phyloP scores from a whole-genome alignment of 1,140 invertebrate genomes.

The Drosophila erecta region DNA sequence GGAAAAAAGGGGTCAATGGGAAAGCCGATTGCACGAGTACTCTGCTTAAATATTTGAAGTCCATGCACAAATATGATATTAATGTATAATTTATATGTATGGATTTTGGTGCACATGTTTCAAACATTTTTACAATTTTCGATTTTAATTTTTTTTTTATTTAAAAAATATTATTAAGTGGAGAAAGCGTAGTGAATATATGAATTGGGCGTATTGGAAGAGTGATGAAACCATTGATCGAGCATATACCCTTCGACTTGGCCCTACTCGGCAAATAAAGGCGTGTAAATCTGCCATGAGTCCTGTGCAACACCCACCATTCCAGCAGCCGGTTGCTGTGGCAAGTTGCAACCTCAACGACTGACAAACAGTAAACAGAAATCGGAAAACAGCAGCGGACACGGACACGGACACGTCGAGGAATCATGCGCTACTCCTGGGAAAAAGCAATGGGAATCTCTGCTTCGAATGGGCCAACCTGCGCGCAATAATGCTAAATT shows the following conservation, averaged over 20 bases:
- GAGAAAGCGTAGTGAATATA: no score
- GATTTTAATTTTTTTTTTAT: no score
- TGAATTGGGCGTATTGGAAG: not conserved
- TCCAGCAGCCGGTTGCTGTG: conserved; percentile 18
- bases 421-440: conserved; percentile 9
- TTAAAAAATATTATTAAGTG: no score
- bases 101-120: no score
- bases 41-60: conserved; percentile 11
- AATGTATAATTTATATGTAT: no score
- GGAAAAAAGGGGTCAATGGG: conserved; percentile 27
- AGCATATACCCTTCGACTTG: conserved; percentile 14
- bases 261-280: conserved; percentile 54
- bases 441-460: not conserved
- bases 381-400: conserved; percentile 23
- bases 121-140: no score
- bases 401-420: conserved; percentile 15
- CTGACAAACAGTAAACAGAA: conserved; percentile 49
- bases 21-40: conserved; percentile 17
- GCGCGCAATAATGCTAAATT: conserved; percentile 74
- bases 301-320: conserved; percentile 19
- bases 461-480: conserved; percentile 4
- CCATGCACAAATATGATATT: no score
- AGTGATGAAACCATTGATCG: not conserved
- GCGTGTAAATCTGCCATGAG: conserved; percentile 59
- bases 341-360: conserved; percentile 44